A percentile compares a stretch with the other conserved stretches of the same genome.
Conservation (phyloP, 2,113 vertebrate species). For the Ochotona princeps region DNA sequence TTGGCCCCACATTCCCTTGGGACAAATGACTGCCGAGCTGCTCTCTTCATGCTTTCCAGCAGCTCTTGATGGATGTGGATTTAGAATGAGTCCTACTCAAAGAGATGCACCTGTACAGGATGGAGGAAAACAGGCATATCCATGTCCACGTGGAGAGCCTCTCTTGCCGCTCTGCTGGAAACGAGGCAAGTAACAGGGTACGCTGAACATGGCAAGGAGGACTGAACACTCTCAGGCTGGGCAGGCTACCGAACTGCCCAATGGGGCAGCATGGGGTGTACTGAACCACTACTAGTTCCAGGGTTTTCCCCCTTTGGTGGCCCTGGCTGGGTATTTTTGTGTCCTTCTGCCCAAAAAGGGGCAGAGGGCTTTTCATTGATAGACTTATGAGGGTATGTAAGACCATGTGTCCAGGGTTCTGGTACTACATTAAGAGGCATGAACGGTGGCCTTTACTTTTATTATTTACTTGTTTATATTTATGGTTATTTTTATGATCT, state of each 20-base stretch:
- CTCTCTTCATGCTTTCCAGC: not conserved
- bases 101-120: not conserved
- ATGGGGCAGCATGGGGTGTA: fast-evolving
- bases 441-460: not conserved
- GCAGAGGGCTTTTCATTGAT: not conserved
- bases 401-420: no score
- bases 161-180: not conserved
- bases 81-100: not conserved
- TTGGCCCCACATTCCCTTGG: not conserved
- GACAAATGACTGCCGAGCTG: not conserved
- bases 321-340: not conserved
- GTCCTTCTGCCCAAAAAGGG: not conserved
- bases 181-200: fast-evolving
- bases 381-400: not conserved
- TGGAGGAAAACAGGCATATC: not conserved
- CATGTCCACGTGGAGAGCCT: no score
- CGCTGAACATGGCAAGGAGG: not conserved
- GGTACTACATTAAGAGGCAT: fast-evolving
- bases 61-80: not conserved
- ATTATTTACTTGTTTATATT: no score
- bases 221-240: not conserved
- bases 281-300: not conserved
- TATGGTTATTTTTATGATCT: no score
- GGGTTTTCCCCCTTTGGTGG: not conserved
- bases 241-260: not conserved